Evolutionary conservation across 2,888 invertebrate species (phyloP).

Genomic region (Cacoxenus indagator): DNA sequence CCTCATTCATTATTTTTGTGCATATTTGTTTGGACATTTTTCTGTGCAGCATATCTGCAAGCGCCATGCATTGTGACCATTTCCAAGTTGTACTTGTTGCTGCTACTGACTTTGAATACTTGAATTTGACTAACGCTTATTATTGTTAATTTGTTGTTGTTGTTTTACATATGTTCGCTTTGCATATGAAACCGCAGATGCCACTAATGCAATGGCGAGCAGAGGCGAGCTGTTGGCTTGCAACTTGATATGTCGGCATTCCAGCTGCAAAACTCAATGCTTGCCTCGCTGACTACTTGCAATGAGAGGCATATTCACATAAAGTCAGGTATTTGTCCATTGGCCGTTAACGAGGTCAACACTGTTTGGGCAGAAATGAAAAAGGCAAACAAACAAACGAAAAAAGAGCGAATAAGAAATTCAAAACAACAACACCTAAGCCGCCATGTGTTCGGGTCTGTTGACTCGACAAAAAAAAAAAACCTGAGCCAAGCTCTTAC

Average conservation of each 20-base stretch:
- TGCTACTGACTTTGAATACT: background rate
- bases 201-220: background rate
- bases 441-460: constrained; percentile 13
- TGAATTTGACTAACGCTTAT: constrained; percentile 17
- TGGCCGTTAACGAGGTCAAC: constrained; percentile 52
- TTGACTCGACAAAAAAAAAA: background rate
- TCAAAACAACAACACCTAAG: background rate
- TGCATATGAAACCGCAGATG: background rate
- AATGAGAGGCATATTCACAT: background rate
- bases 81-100: background rate
- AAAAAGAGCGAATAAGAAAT: background rate
- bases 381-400: background rate
- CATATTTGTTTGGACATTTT: background rate
- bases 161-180: background rate
- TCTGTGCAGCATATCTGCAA: background rate
- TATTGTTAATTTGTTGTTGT: constrained; percentile 18
- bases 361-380: constrained; percentile 18
- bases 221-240: background rate
- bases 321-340: constrained; percentile 25
- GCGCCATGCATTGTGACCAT: background rate
- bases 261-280: constrained; percentile 4
- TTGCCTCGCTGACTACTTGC: background rate
- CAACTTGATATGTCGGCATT: constrained; percentile 15
- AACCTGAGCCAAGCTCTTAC: background rate
- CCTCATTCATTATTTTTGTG: constrained; percentile 7